Conservation (phyloP, 2,797 vertebrate genomes). For the Nannoperca obscura region DNA sequence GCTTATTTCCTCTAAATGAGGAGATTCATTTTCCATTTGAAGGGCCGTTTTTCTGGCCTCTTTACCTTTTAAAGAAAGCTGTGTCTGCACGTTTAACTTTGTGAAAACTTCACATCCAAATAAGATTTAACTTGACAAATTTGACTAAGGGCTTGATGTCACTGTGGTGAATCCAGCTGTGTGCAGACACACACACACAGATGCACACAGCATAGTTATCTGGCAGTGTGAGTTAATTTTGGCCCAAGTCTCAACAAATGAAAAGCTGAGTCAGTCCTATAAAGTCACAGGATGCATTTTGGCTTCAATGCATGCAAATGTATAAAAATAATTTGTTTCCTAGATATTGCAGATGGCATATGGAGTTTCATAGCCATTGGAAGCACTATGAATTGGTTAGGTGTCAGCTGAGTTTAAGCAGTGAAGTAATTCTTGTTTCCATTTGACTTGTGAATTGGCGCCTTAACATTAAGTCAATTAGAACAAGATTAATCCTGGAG, state of each 20-base stretch:
- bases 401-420: conserved; percentile 37
- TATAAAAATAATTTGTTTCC: conserved; percentile 21
- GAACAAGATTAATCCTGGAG: conserved; percentile 47
- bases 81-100: conserved; percentile 27
- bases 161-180: conserved; percentile 18
- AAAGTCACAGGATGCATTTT: conserved; percentile 35
- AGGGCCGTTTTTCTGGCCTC: neutral
- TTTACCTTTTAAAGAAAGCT: conserved; percentile 28
- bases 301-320: conserved; percentile 31
- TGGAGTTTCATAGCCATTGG: neutral
- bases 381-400: conserved; percentile 10
- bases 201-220: conserved; percentile 11
- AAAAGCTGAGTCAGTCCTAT: conserved; percentile 46
- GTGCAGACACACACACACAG: neutral
- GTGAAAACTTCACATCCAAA: conserved; percentile 38
- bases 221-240: conserved; percentile 40
- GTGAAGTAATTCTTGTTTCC: conserved; percentile 18
- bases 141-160: conserved; percentile 39
- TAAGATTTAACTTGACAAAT: conserved; percentile 34
- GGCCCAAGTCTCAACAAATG: conserved; percentile 46
- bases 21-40: conserved; percentile 37
- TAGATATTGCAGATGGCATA: conserved; percentile 17
- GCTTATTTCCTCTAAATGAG: conserved; percentile 40
- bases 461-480: conserved; percentile 44
- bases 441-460: conserved; percentile 31